A percentile compares a stretch with the other conserved stretches of the same genome.
These are phyloP conservation scores for Myotis vivesi DNA, from an alignment of 2,797 vertebrate genomes.

Conservation along the genomic window DNA sequence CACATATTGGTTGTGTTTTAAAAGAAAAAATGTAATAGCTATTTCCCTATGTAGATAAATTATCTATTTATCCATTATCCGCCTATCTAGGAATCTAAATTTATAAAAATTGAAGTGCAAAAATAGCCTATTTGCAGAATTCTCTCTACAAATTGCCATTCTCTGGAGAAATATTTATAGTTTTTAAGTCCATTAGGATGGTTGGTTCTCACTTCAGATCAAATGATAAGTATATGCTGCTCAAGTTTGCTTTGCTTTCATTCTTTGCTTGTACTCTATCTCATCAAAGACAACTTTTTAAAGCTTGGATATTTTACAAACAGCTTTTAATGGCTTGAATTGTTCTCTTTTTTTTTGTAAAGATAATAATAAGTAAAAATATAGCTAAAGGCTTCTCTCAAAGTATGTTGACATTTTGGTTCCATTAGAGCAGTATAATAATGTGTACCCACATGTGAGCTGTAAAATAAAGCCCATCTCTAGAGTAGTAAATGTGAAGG, in stretches of 20 bases:
- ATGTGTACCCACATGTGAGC: neutral
- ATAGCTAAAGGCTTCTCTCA: constrained; percentile 36
- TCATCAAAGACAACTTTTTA: constrained; percentile 55
- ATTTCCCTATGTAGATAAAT: constrained; percentile 1
- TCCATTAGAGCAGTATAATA: constrained; percentile 17
- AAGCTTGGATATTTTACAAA: constrained; percentile 37
- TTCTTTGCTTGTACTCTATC: constrained; percentile 6
- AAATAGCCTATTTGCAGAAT: neutral
- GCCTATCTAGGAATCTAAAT: constrained; percentile 38
- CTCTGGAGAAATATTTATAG: constrained; percentile 41
- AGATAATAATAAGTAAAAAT: neutral
- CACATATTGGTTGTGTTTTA: neutral
- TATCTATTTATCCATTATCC: constrained; percentile 26
- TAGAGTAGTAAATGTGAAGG: neutral
- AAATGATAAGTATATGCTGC: neutral
- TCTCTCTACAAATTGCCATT: neutral
- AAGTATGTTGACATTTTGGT: constrained; percentile 30
- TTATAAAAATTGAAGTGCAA: constrained; percentile 38
- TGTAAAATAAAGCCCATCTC: neutral
- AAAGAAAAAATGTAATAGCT: constrained; percentile 36
- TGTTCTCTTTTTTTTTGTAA: neutral
- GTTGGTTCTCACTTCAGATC: constrained; percentile 17
- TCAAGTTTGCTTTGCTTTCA: neutral
- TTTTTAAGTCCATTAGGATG: neutral
- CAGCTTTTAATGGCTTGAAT: constrained; percentile 20